Base-by-base conservation (phyloP, 1,140 invertebrate genomes). In the Coboldia fuscipes region DNA sequence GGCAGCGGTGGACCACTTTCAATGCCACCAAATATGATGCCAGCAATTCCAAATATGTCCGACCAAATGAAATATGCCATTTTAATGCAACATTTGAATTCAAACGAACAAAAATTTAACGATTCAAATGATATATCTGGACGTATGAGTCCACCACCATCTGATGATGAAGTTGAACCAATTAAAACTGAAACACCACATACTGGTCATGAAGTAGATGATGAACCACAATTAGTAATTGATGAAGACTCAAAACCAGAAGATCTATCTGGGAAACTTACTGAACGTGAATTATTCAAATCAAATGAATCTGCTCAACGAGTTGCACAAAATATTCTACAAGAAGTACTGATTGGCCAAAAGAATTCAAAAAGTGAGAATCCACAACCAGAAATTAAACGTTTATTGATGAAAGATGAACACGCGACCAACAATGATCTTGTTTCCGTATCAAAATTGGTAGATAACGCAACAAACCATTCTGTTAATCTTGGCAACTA, bases 61-160 rank as follows among this genome's bases (percentile, higher is more conserved):
- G 75, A 78, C 35, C 70, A 82, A 37, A 72, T 84, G 0, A 80
- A 82, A 40, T 75, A 72, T 35, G 79, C 78, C 1, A 71, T 85
- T 33, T 38, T 79, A 35, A 72, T 77, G 6, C 74, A 81, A 41
- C 76, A 82, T 41, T 51, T 81, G 13, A 75, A 80, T 43, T 62
- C 27, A 29, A 8, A n/a, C 24, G 4, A 27, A 27, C 10, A 27
- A 27, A 27, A 27, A 14, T 12, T 27, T 27, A 34, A 17, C 29
- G 29, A 30, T 30, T 30, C 29, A 4, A 30, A 14, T 3, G 26
- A 35, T n/a, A 28, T 16, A 34, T 17, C 14, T 16, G 4, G 26
- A n/a, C n/a, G 23, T 9, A 16, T 30, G 41, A 50, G 13, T 16
- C 15, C 5, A 18, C 9, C 30, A 31, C 6, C 30, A 19, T 10